Base-by-base conservation (phyloP, 2,888 invertebrate species). In the Xestia sexstrigata region DNA sequence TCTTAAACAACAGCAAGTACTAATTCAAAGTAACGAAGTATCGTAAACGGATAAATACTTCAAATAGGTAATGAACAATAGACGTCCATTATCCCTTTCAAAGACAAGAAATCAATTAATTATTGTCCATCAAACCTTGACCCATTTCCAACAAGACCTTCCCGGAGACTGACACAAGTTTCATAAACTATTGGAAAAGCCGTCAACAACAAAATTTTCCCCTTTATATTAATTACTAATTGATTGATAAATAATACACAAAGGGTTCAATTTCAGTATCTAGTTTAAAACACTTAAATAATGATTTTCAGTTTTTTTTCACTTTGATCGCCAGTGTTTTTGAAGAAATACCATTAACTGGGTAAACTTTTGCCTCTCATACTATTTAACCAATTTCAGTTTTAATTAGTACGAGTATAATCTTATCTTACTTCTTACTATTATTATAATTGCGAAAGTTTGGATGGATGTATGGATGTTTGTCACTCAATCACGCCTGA, bases 181-280 rank as follows among this genome's bases (percentile, higher is more conserved):
- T 69, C 30, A 52, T 42, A 47, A 66, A 79, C 74, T 79, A 79
- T 84, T 71, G 58, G 45, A 74, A 65, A 80, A 80, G 26, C 60
- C 26, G 35, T 66, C 81, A 72, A 49, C 47, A 81, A 62, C 55
- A 26, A 58, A 70, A 69, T 73, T 81, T 76, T 71, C 26, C 9
- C 52, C 73, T 68, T 70, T 49, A 63, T 65, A 52, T 71, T 20
- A 58, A 66, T 69, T 58, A 39, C 23, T 52, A 52, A 66, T 1
- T 58, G 13, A 42, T 63, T 15, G 13, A 17, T 66, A 42, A 49
- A 74, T 17, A 45, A 74, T 60, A 47, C 23, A 52, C 26, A 58
- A 52, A 47, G 13, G 13, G 9, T 35, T 70, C 20, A 42, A 35
- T 71, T 65, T 49, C 35, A 58, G 49, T 70, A 66, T n/a, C 47